These are phyloP conservation scores for Tenthredo livida DNA, from an alignment of 2,888 invertebrate species.

Conservation along the genomic window DNA sequence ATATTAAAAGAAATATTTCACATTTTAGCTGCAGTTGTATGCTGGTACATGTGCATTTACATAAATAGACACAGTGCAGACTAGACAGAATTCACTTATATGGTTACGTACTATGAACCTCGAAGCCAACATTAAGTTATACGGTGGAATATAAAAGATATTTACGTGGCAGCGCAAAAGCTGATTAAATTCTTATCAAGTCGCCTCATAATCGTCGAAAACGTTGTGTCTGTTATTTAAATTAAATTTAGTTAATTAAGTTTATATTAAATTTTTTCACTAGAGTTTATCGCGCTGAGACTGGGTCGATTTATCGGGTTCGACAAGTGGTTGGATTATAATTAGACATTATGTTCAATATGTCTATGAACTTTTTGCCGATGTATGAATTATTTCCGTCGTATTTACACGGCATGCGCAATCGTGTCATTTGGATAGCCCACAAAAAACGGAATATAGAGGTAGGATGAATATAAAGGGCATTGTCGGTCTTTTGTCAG, in stretches of 20 bases:
- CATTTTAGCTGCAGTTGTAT: neutral
- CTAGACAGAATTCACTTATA: constrained; percentile 2
- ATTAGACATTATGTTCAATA: neutral
- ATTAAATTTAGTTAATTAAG: neutral
- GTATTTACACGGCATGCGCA: neutral
- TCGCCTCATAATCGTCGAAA: neutral
- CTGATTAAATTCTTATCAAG: neutral
- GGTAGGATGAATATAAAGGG: neutral
- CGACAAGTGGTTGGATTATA: neutral
- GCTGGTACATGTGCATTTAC: neutral
- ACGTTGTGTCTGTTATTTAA: neutral
- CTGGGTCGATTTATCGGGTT: neutral
- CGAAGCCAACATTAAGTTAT: neutral
- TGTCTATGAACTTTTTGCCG: neutral
- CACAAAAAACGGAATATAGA: neutral
- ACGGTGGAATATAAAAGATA: neutral
- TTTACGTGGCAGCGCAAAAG: neutral
- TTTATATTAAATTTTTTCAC: neutral
- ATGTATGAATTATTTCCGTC: neutral
- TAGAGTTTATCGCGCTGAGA: neutral
- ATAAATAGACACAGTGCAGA: neutral
- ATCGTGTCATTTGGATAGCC: neutral
- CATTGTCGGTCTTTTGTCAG: constrained; percentile 34
- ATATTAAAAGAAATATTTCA: neutral
- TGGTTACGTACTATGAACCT: neutral